Evolutionary conservation across 1,140 invertebrate species (phyloP).

Genomic region (Ooceraea biroi): DNA sequence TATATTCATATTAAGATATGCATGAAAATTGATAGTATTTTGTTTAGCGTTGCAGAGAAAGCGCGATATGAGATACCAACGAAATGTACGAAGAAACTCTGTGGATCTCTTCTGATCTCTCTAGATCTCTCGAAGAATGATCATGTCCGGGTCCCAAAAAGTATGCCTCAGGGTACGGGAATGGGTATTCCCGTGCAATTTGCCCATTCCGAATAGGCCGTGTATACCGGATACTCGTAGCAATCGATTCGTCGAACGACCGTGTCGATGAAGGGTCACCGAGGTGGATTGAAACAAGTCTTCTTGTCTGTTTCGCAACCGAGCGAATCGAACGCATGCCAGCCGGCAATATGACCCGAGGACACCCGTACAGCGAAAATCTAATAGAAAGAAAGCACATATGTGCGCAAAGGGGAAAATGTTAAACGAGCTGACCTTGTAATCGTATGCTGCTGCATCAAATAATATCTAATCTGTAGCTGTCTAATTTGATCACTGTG

Average conservation of each 20-base stretch:
- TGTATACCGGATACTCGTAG: slow-evolving; percentile 68
- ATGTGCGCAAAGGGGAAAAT: not conserved
- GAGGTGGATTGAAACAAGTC: slow-evolving; percentile 68
- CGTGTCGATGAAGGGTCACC: slow-evolving; percentile 70
- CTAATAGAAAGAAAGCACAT: slow-evolving; percentile 45
- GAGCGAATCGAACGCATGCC: slow-evolving; percentile 74
- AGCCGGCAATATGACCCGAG: slow-evolving; percentile 58
- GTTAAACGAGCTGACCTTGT: slow-evolving; percentile 12
- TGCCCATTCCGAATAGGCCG: slow-evolving; percentile 58
- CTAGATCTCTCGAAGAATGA: not conserved
- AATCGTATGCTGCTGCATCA: not conserved
- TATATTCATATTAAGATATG: too few species aligned
- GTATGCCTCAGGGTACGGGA: slow-evolving; percentile 49
- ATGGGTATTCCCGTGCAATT: slow-evolving; percentile 54
- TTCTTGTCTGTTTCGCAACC: slow-evolving; percentile 70
- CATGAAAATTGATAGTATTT: too few species aligned
- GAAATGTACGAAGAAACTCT: slow-evolving; percentile 10
- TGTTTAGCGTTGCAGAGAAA: too few species aligned
- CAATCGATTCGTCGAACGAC: slow-evolving; percentile 77
- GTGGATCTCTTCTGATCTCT: not conserved
- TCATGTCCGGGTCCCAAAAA: slow-evolving; percentile 49
- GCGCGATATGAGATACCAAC: not conserved
- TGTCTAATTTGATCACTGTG: not conserved
- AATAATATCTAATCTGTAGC: not conserved
- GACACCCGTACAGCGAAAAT: slow-evolving; percentile 63